Base-by-base conservation (phyloP, 2,797 vertebrate species). In the Salarias fasciatus region DNA sequence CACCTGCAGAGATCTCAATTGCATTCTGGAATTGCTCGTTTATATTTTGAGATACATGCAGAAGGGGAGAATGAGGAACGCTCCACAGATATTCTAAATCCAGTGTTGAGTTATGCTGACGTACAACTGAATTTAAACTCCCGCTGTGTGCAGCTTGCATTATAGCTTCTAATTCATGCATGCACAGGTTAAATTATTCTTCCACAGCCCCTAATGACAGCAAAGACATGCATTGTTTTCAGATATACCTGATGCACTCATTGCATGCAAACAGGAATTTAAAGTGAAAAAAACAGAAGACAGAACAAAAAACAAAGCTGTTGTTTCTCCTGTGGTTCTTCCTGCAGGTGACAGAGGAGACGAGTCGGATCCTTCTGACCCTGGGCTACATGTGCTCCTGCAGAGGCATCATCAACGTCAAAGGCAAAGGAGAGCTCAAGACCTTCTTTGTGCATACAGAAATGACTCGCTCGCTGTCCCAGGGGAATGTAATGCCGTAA, bases 371-470 rank as follows among this genome's bases (percentile, higher is more conserved):
- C 75, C 91, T 99, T 37, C 86, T 94, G 66, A 93, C 93, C 0
- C 85, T 98, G 43, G 97, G 97, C 13, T 99, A 99, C 90, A 91
- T 94, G 58, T 99, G 97, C 86, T 95, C 95, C 0, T 99, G 97
- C 61, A 89, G 97, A 79, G 97, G 97, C 61, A 95, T 98, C 81
- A 98, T 99, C 88, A 99, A 98, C 5, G 97, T 99, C 66, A 99
- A 99, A 89, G 97, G 97, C 60, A 99, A 99, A 91, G 97, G 97
- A 74, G 96, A 99, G 71, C 84, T 99, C 71, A 96, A 95, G 89
- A 99, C 97, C 4, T 99, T 95, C 88, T 99, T 98, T 79, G 95
- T 98, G 42, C 96, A 96, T 91, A 96, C 97, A 1, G 97, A 99
- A 91, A 97, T 98, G 94, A 96, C 94, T 52, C 92, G 96, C 59